Evolutionary conservation across 2,888 invertebrate species (phyloP).

Genomic region (Lymantria dispar): DNA sequence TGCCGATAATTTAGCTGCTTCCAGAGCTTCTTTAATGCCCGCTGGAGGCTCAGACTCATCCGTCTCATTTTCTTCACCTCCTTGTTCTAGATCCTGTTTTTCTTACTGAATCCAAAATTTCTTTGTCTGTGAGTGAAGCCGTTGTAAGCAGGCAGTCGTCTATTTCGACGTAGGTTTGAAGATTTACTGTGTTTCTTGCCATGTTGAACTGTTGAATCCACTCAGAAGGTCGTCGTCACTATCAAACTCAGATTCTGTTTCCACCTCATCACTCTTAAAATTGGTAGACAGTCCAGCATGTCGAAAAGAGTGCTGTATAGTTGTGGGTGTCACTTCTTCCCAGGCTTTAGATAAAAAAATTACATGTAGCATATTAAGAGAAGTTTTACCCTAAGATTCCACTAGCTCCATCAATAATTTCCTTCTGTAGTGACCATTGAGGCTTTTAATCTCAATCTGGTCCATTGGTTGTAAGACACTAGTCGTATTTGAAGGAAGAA

Average conservation of each 20-base stretch:
- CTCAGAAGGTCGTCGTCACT: no score
- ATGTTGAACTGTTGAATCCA: background rate
- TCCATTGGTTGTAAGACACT: conserved; percentile 39
- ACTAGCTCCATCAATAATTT: background rate
- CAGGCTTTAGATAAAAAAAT: no score
- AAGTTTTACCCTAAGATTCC: background rate
- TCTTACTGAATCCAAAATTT: conserved; percentile 20
- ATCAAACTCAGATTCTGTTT: no score
- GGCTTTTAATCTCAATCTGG: conserved; percentile 33
- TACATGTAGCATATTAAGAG: conserved; percentile 20
- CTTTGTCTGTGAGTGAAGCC: no score
- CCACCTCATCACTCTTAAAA: conserved; percentile 3
- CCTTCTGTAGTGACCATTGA: conserved; percentile 13
- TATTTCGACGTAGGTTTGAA: background rate
- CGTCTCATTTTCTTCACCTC: no score
- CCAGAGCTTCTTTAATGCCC: no score
- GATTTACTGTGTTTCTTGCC: no score
- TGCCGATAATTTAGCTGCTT: conserved; percentile 2
- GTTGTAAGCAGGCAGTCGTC: background rate
- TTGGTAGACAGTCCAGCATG: background rate
- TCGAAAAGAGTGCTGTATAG: no score
- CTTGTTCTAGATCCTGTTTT: conserved; percentile 23
- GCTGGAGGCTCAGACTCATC: conserved; percentile 5
- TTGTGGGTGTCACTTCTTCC: no score
- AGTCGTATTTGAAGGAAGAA: conserved; percentile 39